Conservation (phyloP, 2,113 vertebrate species). For the Microtus richardsoni region DNA sequence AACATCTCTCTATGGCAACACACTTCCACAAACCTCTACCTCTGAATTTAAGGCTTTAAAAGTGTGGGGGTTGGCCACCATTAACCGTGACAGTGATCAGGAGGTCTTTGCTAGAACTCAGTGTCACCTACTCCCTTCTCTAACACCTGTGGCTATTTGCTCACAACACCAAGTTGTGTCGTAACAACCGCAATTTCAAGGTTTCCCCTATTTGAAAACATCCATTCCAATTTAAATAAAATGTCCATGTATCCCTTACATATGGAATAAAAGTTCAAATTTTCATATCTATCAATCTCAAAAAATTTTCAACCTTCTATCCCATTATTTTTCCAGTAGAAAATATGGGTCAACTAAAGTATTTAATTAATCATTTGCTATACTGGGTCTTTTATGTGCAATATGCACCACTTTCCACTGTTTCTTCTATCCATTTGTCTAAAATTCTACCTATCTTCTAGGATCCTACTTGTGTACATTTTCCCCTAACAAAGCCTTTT, state of each 20-base stretch:
- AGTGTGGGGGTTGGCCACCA: neutral
- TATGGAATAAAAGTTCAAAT: conserved; percentile 23
- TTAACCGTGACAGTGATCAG: neutral
- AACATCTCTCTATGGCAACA: neutral
- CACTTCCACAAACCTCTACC: neutral
- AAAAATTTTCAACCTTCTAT: neutral
- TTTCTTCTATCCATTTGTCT: neutral
- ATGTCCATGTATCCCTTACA: neutral
- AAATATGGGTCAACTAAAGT: neutral
- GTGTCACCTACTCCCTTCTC: neutral
- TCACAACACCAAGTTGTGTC: neutral
- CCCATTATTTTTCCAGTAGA: neutral
- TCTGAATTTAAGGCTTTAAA: conserved; percentile 11
- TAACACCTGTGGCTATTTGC: neutral
- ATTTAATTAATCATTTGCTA: neutral
- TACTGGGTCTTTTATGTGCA: neutral
- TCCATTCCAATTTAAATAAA: neutral
- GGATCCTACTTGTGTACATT: neutral
- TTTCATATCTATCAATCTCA: neutral
- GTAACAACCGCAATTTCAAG: neutral
- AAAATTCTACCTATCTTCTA: neutral
- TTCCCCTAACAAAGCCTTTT: neutral
- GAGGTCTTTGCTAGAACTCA: neutral
- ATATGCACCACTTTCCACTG: neutral
- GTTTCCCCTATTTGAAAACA: neutral